phyloP scores from a whole-genome alignment of 1,140 invertebrate species.

The Bombus breviceps region DNA sequence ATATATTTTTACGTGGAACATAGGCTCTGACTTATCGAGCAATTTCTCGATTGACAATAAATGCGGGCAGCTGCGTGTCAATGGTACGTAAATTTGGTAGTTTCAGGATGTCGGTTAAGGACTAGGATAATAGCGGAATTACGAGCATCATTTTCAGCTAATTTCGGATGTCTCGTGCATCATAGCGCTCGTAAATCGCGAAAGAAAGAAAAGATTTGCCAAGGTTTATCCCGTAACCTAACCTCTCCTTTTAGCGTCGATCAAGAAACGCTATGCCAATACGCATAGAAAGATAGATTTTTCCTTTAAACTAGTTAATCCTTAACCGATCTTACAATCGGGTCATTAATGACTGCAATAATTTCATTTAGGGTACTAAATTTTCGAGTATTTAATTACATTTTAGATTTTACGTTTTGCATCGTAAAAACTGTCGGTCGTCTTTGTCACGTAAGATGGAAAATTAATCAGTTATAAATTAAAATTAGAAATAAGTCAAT shows the following conservation, averaged over 20 bases:
- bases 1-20: neutral
- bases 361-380: no score
- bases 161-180: conserved; percentile 34
- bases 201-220: neutral
- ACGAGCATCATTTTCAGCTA: conserved; percentile 33
- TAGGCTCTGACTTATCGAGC: neutral
- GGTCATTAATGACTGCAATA: no score
- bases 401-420: no score
- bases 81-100: conserved; percentile 27
- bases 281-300: neutral
- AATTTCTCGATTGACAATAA: conserved; percentile 52
- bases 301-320: no score
- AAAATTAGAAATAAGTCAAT: no score
- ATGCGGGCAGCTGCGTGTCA: conserved; percentile 26
- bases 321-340: no score
- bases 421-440: no score
- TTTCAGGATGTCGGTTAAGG: conserved; percentile 51
- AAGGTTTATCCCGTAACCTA: neutral
- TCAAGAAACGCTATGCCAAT: no score
- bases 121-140: conserved; percentile 36
- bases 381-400: no score
- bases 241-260: neutral
- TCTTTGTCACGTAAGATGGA: no score
- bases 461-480: no score
- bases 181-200: neutral